Evolutionary conservation across 2,888 invertebrate species (phyloP), one percentile per base, ranked within the genome.

Genomic region (Drosophila atripex): DNA sequence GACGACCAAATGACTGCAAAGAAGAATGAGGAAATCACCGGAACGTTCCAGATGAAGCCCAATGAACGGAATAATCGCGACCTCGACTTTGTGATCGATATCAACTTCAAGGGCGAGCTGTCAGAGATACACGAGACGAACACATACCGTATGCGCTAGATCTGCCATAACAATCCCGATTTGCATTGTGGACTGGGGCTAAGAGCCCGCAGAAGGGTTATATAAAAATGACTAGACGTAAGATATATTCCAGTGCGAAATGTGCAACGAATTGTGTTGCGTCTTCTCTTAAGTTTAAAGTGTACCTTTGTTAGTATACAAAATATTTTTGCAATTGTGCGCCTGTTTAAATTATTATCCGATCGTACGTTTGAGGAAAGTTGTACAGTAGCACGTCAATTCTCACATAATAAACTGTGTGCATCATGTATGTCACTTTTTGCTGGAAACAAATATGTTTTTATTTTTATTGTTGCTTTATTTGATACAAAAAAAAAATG

Each of bases 11-110:
- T 99, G 93, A 99, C 99, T 2, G 98, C 94, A 7, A 99, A 99
- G 91, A 97, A 97, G 88, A 95, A 95, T 58, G 99, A 99, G 91
- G 98, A 98, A 91, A 95, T 99, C 65, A 95, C 94, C 54, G 99
- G 99, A 25, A 94, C 94, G 7, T 98, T 99, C 91, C 94, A 95
- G 54, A 97, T 99, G 96, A 96, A 96, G 80, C 99, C 99, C 46
- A 99, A 99, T 92, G 96, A 96, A 66, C 94, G 98, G 14, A 99
- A 99, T 92, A 97, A 97, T 92, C 95, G 99, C 52, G 99, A 99
- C 92, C 94, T 99, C 75, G 99, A 99, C 92, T 99, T 99, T 92
- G 95, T 95, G 78, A 95, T 99, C 71, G 96, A 97, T 88, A 93
- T 99, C 50, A 95, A 97, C 88, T 99, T 99, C 93, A 96, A 98